phyloP scores from a whole-genome alignment of 2,797 vertebrate species.

The Crax fasciolata region DNA sequence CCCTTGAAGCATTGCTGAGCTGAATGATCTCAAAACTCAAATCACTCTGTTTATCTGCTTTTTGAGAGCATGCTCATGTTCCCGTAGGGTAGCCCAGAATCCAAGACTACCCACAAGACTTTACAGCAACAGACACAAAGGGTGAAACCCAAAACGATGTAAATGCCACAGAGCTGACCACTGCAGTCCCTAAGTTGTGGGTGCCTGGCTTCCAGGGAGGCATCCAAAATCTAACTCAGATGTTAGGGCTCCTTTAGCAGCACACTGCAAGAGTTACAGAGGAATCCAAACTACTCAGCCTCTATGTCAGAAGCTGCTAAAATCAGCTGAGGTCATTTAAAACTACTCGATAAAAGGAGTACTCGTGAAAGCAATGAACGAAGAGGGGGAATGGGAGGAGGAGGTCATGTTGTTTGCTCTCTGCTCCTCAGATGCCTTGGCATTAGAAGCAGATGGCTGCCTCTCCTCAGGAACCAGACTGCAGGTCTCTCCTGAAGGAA shows the following conservation, averaged over 20 bases:
- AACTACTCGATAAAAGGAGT: neutral
- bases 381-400: neutral
- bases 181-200: neutral
- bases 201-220: neutral
- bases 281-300: neutral
- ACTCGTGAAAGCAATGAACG: neutral
- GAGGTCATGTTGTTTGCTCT: neutral
- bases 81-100: neutral
- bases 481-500: neutral
- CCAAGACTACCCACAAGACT: neutral
- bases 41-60: conserved; percentile 3
- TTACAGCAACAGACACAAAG: neutral
- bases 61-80: neutral
- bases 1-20: neutral
- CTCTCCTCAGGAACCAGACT: neutral
- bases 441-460: neutral
- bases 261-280: neutral
- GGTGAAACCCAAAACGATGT: neutral
- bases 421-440: neutral
- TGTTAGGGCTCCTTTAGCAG: neutral
- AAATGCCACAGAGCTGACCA: neutral
- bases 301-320: neutral
- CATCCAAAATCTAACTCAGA: neutral
- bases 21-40: neutral
- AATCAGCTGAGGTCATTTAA: neutral